Base-by-base conservation (phyloP, 2,888 invertebrate species). In the Azorinus chamasolen region DNA sequence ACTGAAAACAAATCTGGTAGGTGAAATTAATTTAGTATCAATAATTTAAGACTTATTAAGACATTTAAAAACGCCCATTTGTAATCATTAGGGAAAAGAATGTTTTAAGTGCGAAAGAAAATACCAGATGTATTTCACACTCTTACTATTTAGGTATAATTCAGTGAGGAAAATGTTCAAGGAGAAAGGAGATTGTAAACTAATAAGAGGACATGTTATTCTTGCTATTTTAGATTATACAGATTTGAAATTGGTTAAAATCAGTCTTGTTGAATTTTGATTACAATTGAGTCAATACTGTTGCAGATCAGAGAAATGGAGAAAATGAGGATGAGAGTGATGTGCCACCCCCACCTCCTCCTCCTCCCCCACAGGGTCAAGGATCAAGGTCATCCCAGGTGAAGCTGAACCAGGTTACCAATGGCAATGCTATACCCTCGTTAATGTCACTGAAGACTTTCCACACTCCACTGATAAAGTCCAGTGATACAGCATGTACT, bases 261-360 rank as follows among this genome's bases (percentile, higher is more conserved):
- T n/a, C n/a, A n/a, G n/a, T n/a, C n/a, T n/a, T n/a, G n/a, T n/a
- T n/a, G n/a, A n/a, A n/a, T n/a, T n/a, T n/a, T n/a, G 32, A 10
- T 32, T 4, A 32, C 32, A 6, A 32, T 27, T 58, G 22, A 10
- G 43, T 41, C 25, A 25, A 46, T 14, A 45, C 10, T 61, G 25
- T 25, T 61, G n/a, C 18, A 55, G 55, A 50, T 14, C 20, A 22
- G 32, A 32, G 32, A 32, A 32, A 32, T 32, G 32, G 32, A 32
- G 32, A 32, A 4, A 32, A 32, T 54, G 66, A 57, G 45, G 66
- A 62, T 45, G 61, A 48, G 43, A 41, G 39, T 2, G 59, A 63
- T 39, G 71, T 63, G 16, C 77, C 79, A 41, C 84, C 77, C 20
- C 82, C 80, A n/a, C 85, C 84, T 10, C 86, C 84, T 25, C 87